phyloP scores from a whole-genome alignment of 1,140 invertebrate species.

The Eupristina koningsbergeri region DNA sequence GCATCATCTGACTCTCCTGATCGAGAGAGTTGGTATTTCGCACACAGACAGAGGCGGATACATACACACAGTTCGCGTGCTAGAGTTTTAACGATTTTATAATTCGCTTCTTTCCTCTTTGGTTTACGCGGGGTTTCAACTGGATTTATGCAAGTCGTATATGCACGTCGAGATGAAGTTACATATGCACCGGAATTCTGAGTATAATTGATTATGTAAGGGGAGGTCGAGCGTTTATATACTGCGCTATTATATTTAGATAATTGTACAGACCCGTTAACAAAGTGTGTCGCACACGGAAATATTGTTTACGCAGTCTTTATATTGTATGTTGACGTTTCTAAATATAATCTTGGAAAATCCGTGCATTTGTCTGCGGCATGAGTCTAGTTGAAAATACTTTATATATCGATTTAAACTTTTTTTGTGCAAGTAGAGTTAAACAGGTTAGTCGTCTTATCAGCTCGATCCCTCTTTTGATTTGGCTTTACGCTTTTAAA shows the following conservation, averaged over 20 bases:
- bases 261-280: slow-evolving; percentile 33
- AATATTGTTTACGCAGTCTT: slow-evolving; percentile 26
- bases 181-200: slow-evolving; percentile 14
- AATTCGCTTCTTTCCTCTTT: neutral
- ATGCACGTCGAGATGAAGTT: neutral
- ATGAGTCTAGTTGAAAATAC: neutral
- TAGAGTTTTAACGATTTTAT: neutral
- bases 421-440: neutral
- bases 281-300: slow-evolving; percentile 19
- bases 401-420: neutral
- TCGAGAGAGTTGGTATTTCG: no score
- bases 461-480: neutral
- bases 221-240: slow-evolving; percentile 24
- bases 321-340: slow-evolving; percentile 1
- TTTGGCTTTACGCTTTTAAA: neutral
- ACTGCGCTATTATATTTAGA: slow-evolving; percentile 37
- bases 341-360: slow-evolving; percentile 27
- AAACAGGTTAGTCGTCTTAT: neutral
- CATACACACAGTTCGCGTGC: neutral
- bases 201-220: slow-evolving; percentile 46
- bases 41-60: no score
- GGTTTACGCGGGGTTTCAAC: neutral
- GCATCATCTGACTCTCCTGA: no score
- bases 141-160: neutral
- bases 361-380: neutral